phyloP scores from a whole-genome alignment of 2,888 invertebrate species.

The Melolontha melolontha region DNA sequence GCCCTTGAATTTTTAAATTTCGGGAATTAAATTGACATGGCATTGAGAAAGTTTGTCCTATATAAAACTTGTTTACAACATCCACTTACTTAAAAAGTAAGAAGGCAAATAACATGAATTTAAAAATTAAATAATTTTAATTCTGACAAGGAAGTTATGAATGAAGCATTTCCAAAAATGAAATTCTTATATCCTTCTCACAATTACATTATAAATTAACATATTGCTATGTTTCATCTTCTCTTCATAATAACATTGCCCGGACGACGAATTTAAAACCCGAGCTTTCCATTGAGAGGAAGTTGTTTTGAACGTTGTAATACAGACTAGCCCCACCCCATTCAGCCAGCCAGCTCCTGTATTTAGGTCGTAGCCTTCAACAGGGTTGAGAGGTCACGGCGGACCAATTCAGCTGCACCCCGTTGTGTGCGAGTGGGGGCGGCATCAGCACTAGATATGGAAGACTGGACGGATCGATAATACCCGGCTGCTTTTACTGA shows the following conservation, averaged over 20 bases:
- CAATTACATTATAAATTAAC: too few species aligned
- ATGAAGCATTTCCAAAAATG: too few species aligned
- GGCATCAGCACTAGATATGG: slow-evolving; percentile 38
- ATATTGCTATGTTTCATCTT: neutral
- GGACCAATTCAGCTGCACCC: slow-evolving; percentile 51
- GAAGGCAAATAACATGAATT: too few species aligned
- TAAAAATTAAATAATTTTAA: too few species aligned
- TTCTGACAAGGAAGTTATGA: too few species aligned
- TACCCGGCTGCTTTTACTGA: slow-evolving; percentile 43
- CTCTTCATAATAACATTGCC: neutral
- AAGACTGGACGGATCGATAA: slow-evolving; percentile 48
- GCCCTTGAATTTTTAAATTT: too few species aligned
- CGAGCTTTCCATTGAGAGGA: slow-evolving; percentile 7
- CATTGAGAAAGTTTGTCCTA: too few species aligned
- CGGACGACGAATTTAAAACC: neutral
- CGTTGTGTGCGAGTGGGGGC: slow-evolving; percentile 42
- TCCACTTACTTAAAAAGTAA: too few species aligned
- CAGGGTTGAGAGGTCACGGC: slow-evolving; percentile 53
- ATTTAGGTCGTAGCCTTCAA: slow-evolving; percentile 53
- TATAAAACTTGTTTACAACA: too few species aligned
- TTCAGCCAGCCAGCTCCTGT: slow-evolving; percentile 40
- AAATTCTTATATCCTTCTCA: too few species aligned
- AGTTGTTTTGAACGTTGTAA: neutral
- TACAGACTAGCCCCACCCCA: slow-evolving; percentile 45
- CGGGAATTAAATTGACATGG: too few species aligned